phyloP scores from a whole-genome alignment of 2,888 invertebrate species.

The Eristalis tenax region DNA sequence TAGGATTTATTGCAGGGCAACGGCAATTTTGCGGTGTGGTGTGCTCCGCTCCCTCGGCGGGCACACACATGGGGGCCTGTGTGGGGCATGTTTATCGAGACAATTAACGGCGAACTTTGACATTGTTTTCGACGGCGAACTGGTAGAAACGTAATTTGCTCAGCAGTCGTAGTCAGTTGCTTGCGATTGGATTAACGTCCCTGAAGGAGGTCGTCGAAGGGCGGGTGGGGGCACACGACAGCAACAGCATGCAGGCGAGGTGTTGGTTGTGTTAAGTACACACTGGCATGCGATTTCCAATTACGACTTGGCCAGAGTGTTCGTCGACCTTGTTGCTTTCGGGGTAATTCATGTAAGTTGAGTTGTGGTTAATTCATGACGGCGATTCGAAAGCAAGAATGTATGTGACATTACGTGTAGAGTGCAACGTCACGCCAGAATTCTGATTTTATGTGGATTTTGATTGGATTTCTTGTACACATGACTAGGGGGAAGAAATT shows the following conservation, averaged over 20 bases:
- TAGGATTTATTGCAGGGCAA: conserved; percentile 44
- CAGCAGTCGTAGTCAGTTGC: conserved; percentile 17
- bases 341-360: background rate
- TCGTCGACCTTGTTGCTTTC: background rate
- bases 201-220: background rate
- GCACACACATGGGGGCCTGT: conserved; percentile 37
- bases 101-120: conserved; percentile 51
- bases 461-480: too few relatives aligned
- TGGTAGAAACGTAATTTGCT: conserved; percentile 21
- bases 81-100: conserved; percentile 53
- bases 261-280: background rate
- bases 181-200: conserved; percentile 13
- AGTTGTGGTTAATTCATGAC: background rate
- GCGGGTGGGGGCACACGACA: background rate
- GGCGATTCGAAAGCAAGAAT: background rate
- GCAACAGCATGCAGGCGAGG: background rate
- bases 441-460: background rate
- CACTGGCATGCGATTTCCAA: conserved; percentile 16
- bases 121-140: conserved; percentile 30
- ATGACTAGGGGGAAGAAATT: too few relatives aligned
- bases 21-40: conserved; percentile 24
- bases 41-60: background rate
- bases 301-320: conserved; percentile 6
- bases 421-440: background rate
- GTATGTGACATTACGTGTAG: background rate